These are phyloP conservation scores for Anorthoa munda DNA, from an alignment of 2,888 invertebrate genomes.

Conservation along the genomic window DNA sequence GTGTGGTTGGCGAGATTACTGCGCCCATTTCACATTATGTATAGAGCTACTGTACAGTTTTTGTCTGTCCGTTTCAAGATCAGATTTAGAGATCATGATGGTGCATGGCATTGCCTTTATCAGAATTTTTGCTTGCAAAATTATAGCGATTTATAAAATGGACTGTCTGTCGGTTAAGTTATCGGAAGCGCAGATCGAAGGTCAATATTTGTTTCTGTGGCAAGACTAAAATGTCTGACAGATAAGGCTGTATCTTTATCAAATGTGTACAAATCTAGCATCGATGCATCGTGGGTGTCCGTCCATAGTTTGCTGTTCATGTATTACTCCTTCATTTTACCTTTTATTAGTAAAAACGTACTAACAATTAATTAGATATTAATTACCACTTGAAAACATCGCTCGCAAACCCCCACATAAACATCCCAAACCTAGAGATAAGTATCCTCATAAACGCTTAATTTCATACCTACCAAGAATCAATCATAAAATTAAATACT, in stretches of 20 bases:
- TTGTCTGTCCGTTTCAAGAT: slow-evolving; percentile 43
- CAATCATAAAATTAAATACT: neutral
- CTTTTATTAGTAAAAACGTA: neutral
- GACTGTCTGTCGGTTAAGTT: neutral
- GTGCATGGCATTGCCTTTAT: slow-evolving; percentile 31
- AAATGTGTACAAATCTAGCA: neutral
- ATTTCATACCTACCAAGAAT: slow-evolving; percentile 21
- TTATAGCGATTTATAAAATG: slow-evolving; percentile 20
- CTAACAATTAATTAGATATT: neutral
- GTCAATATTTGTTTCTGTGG: neutral
- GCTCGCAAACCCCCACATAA: neutral
- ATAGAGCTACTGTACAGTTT: slow-evolving; percentile 50
- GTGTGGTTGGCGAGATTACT: neutral
- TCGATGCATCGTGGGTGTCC: too few relatives aligned
- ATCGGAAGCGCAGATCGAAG: neutral
- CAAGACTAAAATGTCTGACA: neutral
- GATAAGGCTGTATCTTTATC: neutral
- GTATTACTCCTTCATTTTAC: too few relatives aligned
- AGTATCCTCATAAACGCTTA: neutral
- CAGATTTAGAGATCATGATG: slow-evolving; percentile 47
- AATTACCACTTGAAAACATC: neutral
- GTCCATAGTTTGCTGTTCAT: too few relatives aligned
- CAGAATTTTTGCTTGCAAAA: slow-evolving; percentile 18
- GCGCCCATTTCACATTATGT: slow-evolving; percentile 24
- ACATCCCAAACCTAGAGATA: neutral